Percentiles rank a stretch among this genome's conserved stretches.
These are phyloP conservation scores for Tetheella fluctuosa DNA, from an alignment of 2,888 invertebrate genomes.

Conservation along the genomic window DNA sequence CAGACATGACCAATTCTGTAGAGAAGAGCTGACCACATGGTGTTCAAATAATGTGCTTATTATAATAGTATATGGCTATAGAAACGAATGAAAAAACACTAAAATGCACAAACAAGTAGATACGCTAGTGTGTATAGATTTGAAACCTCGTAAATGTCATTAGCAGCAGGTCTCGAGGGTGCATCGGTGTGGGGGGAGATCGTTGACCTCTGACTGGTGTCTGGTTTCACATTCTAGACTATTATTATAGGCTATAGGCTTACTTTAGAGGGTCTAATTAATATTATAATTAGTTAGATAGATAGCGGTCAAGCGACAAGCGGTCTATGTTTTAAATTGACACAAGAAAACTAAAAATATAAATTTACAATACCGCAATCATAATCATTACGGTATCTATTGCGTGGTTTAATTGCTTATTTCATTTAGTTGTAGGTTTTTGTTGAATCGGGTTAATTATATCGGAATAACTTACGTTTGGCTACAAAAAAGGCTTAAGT, in stretches of 20 bases:
- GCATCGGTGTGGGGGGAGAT: constrained; percentile 34
- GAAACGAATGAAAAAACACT: constrained; percentile 16
- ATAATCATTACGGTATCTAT: too few species aligned
- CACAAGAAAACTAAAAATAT: too few species aligned
- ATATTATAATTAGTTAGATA: neutral
- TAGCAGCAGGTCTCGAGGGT: constrained; percentile 45
- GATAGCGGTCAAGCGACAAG: neutral
- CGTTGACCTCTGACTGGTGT: constrained; percentile 40
- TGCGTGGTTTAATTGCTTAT: too few species aligned
- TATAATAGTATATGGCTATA: constrained; percentile 1
- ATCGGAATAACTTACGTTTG: too few species aligned
- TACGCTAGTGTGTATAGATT: constrained; percentile 25
- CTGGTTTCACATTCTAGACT: constrained; percentile 36
- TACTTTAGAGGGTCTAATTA: neutral
- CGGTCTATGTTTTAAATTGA: neutral
- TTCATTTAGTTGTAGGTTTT: too few species aligned
- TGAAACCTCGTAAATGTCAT: constrained; percentile 61
- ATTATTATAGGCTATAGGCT: neutral
- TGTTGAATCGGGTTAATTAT: too few species aligned
- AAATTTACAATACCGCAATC: too few species aligned
- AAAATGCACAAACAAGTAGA: constrained; percentile 2
- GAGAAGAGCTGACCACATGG: too few species aligned
- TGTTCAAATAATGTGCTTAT: too few species aligned
- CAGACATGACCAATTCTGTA: too few species aligned
- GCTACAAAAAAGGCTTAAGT: too few species aligned